A percentile compares a stretch with the other conserved stretches of the same genome.
Conservation (phyloP, 2,113 vertebrate genomes). For the Alethe castanea region DNA sequence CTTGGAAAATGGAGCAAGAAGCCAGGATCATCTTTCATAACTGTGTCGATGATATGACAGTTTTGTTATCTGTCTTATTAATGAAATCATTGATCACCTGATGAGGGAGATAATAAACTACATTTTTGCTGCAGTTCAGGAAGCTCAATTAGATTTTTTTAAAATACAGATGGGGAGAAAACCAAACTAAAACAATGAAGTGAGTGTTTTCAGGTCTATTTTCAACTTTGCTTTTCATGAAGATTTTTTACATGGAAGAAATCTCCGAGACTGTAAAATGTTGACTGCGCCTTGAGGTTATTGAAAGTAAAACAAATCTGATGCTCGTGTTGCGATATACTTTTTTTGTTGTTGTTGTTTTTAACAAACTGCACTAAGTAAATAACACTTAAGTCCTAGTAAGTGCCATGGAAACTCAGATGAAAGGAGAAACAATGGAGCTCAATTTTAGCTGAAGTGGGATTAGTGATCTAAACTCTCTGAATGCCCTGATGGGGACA, state of each 20-base stretch:
- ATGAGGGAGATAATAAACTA: constrained; percentile 96
- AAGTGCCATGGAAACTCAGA: constrained; percentile 43
- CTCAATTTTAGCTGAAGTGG: constrained; percentile 51
- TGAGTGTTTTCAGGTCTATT: background rate
- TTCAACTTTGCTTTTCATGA: constrained; percentile 48
- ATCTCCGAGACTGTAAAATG: background rate
- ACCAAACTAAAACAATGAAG: background rate
- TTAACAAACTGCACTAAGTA: constrained; percentile 22
- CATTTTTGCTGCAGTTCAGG: constrained; percentile 71
- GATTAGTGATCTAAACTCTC: constrained; percentile 15
- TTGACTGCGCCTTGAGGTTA: background rate
- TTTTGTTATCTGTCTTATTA: constrained; percentile 98
- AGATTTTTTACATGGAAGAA: background rate
- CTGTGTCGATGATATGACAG: constrained; percentile 91
- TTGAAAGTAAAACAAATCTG: background rate
- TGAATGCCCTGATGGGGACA: background rate
- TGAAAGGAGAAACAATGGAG: constrained; percentile 49
- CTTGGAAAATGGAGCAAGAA: constrained; percentile 85
- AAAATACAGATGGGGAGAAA: constrained; percentile 32
- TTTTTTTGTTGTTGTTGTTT: background rate
- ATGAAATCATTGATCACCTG: constrained; percentile 99
- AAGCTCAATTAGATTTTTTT: constrained; percentile 74
- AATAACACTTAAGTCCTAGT: constrained; percentile 41
- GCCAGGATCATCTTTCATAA: constrained; percentile 92
- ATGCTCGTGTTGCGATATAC: background rate